Conservation (phyloP, 1,140 invertebrate genomes). For the Homalodisca vitripennis region DNA sequence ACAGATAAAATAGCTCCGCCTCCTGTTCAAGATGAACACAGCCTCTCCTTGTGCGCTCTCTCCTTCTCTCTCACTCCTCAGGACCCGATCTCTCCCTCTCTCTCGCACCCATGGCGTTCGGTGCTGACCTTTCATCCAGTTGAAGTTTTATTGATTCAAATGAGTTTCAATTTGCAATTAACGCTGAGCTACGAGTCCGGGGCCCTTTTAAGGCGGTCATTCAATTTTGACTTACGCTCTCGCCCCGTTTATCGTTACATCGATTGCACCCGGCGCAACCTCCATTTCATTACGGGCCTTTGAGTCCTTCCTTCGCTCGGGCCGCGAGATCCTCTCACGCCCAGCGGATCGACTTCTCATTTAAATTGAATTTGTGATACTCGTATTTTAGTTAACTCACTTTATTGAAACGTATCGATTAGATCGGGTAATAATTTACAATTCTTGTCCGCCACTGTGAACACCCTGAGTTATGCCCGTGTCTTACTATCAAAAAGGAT, state of each 20-base stretch:
- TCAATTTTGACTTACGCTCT: conserved; percentile 6
- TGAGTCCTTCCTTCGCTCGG: background rate
- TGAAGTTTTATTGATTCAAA: conserved; percentile 13
- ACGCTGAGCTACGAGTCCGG: background rate
- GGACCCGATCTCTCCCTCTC: conserved; percentile 15
- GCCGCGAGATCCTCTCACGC: too few relatives aligned
- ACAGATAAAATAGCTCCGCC: conserved; percentile 19
- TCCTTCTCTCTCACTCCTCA: conserved; percentile 32
- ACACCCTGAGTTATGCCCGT: too few relatives aligned
- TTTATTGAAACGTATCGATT: too few relatives aligned
- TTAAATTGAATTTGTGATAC: too few relatives aligned
- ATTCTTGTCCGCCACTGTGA: too few relatives aligned
- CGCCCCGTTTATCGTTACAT: background rate
- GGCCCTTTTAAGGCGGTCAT: conserved; percentile 9
- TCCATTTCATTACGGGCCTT: background rate
- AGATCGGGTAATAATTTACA: too few relatives aligned
- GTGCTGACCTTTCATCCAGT: conserved; percentile 29
- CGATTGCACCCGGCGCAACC: background rate
- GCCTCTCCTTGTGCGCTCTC: background rate
- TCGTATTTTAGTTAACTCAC: too few relatives aligned
- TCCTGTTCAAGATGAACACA: background rate
- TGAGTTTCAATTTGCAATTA: conserved; percentile 18
- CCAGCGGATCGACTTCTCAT: too few relatives aligned
- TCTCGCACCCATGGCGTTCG: conserved; percentile 19
- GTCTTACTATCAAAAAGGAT: too few relatives aligned